These are phyloP conservation scores for Nannoperca obscura DNA, from an alignment of 2,797 vertebrate genomes.

Conservation along the genomic window DNA sequence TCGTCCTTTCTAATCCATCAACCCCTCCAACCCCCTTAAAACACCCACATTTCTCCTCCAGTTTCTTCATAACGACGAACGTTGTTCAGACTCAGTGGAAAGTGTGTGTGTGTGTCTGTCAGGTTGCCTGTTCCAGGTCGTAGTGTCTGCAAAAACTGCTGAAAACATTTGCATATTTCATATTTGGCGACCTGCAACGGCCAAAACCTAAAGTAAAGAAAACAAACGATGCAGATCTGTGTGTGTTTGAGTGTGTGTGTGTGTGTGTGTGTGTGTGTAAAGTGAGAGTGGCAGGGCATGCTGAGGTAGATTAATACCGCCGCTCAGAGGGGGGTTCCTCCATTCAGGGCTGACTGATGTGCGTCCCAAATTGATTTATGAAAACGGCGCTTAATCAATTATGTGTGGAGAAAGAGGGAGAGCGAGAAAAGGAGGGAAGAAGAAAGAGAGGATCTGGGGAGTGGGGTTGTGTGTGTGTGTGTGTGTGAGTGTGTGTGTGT, in stretches of 20 bases:
- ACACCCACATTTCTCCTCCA: slow-evolving; percentile 49
- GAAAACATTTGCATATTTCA: slow-evolving; percentile 74
- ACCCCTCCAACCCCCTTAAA: slow-evolving; percentile 19
- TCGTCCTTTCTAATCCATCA: slow-evolving; percentile 63
- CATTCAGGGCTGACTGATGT: slow-evolving; percentile 99
- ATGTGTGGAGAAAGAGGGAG: slow-evolving; percentile 93
- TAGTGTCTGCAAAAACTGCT: slow-evolving; percentile 54
- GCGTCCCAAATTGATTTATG: slow-evolving; percentile 99
- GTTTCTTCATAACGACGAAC: slow-evolving; percentile 51
- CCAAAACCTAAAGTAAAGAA: slow-evolving; percentile 67
- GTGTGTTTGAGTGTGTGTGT: slow-evolving; percentile 39
- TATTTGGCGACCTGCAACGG: slow-evolving; percentile 61
- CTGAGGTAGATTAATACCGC: slow-evolving; percentile 82
- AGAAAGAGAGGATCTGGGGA: slow-evolving; percentile 68
- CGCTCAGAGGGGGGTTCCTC: slow-evolving; percentile 78
- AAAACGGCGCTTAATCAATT: slow-evolving; percentile 98
- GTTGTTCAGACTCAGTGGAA: slow-evolving; percentile 58
- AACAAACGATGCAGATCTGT: slow-evolving; percentile 60
- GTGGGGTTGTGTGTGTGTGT: too few relatives aligned
- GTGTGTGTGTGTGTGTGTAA: slow-evolving; percentile 40
- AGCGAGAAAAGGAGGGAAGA: slow-evolving; percentile 71
- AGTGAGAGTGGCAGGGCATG: slow-evolving; percentile 81
- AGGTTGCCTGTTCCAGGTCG: slow-evolving; percentile 38
- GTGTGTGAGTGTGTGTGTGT: too few relatives aligned
- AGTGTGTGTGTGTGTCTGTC: slow-evolving; percentile 56